These are phyloP conservation scores for Protonemura montana DNA, from an alignment of 2,888 invertebrate species.

Conservation along the genomic window DNA sequence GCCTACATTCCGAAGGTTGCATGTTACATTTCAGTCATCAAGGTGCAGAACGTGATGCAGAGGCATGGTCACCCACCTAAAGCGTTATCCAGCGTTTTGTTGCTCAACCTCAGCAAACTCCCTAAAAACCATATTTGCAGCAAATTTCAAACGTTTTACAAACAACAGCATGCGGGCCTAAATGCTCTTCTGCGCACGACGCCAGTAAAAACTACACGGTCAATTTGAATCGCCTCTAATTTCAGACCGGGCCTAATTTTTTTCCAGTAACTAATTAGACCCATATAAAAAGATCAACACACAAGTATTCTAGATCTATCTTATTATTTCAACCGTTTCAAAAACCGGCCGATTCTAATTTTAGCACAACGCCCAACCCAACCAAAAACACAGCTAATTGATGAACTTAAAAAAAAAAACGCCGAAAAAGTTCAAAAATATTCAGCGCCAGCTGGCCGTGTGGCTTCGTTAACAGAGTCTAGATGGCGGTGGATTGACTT, in stretches of 20 bases:
- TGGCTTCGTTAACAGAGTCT: background rate
- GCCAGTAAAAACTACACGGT: too few species aligned
- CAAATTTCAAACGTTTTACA: too few species aligned
- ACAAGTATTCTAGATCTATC: too few species aligned
- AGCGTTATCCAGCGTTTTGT: too few species aligned
- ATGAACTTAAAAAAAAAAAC: background rate
- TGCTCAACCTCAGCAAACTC: too few species aligned
- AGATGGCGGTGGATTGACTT: background rate
- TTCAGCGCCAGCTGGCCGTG: background rate
- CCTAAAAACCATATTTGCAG: too few species aligned
- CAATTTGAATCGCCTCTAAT: background rate
- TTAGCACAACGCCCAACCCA: background rate
- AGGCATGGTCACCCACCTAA: too few species aligned
- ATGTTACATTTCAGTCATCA: too few species aligned
- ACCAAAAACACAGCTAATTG: background rate
- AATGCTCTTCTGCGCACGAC: too few species aligned
- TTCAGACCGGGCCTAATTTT: background rate
- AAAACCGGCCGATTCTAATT: background rate
- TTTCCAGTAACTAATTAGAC: background rate
- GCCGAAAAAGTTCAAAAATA: background rate
- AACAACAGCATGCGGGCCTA: too few species aligned
- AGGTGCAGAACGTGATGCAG: too few species aligned
- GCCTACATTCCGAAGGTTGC: too few species aligned
- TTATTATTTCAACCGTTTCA: conserved; percentile 14
- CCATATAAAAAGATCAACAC: background rate